Base-by-base conservation (phyloP, 2,888 invertebrate genomes). In the Mythimna lalbum region DNA sequence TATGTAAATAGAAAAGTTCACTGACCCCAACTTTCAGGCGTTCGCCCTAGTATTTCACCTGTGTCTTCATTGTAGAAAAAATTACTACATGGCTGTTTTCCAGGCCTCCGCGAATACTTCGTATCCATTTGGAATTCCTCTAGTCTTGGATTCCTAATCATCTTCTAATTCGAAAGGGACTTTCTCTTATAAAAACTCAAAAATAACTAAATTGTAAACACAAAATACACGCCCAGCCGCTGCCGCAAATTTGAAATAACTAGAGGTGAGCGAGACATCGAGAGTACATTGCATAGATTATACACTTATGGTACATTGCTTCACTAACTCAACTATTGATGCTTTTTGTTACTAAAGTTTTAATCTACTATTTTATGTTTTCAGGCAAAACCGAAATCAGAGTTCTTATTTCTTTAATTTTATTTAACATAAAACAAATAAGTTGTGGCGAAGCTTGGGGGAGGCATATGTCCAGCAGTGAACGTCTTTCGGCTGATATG, bases 21-120 rank as follows among this genome's bases (percentile, higher is more conserved):
- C 95, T 94, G 83, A 97, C 96, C 96, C 96, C 96, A 97, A 89
- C 96, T 94, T 89, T 92, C 89, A 72, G 93, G 91, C 52, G 96
- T 96, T 83, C 96, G 92, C 77, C 96, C 96, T 71, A 96, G 88
- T 80, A 96, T 84, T 65, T 90, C 90, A 69, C 95, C 93, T 1
- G 93, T 93, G 36, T 95, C 92, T 64, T 93, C 93, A 86, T 96
- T 92, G 86, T 94, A 96, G 49, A 96, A 78, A 81, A 90, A 92
- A 67, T 86, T 86, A 33, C 81, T 80, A 73, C 90, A 87, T 73
- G 87, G 89, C 67, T 89, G 87, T 65, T 83, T 89, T 19, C 82
- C 76, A 10, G 85, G 81, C 67, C 86, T 87, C 63, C 88, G 89
- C 5, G 78, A 76, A 14, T 88, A 89, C 65, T 92, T 94, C 4